Base-by-base conservation (phyloP, 1,140 invertebrate genomes). In the Drosophila murphyi region DNA sequence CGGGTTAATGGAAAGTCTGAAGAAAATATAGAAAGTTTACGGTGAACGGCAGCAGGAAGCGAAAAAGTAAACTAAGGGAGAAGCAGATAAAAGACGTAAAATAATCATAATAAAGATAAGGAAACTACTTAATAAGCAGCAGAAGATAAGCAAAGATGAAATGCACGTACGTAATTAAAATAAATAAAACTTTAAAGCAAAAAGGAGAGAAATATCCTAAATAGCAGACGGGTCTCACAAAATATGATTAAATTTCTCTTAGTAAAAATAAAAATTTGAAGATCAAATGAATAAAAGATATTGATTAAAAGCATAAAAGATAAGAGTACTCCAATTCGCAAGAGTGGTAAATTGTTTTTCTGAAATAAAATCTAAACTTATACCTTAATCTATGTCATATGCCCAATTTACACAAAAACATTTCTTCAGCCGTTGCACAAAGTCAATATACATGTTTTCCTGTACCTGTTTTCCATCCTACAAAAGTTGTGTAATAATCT, bases 121-220 rank as follows among this genome's bases (percentile, higher is more conserved):
- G 39, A 56, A 56, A 64, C 32, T 28, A 57, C 55, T 51, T 57
- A 50, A 64, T 56, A 29, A 48, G 12, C 10, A 37, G 20, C 3
- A 37, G 41, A 43, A 34, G 28, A 8, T 20, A 20, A 20, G 20
- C 20, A 8, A 28, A 41, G n/a, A 41, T 12, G n/a, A 20, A 28
- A 37, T 31, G 5, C 6, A 45, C 8, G 10, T 1, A 35, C 3
- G 10, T 12, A 56, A 32, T 8, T 4, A 8, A n/a, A 35, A 20
- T 28, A 34, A 12, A 5, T 2, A 48, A 48, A 48, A 48, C 47
- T 56, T 56, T 12, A 4, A 31, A 31, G 3, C 37, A 39, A 41
- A 43, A 41, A n/a, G 5, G 3, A 10, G 2, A 12, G 10, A n/a
- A 12, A 52, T 6, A 3, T n/a, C 39, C 10, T 6, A 41, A 43